Percentiles rank a stretch among this genome's conserved stretches.
phyloP scores from a whole-genome alignment of 2,113 vertebrate species.

The Eclectus roratus region DNA sequence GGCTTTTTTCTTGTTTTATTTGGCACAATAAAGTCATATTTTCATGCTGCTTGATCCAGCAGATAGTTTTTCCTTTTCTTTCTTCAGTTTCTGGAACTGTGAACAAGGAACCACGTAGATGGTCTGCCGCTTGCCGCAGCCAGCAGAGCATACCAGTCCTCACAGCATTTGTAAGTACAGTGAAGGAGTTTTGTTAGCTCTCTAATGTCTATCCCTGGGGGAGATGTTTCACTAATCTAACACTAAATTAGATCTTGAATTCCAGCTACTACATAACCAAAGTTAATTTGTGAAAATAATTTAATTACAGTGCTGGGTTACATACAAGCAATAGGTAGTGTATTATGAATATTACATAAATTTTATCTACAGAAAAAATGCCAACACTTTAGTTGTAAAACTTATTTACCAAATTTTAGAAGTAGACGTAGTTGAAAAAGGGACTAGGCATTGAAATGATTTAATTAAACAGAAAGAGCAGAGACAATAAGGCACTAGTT shows the following conservation, averaged over 20 bases:
- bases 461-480: constrained; percentile 34
- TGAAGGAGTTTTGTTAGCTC: constrained; percentile 26
- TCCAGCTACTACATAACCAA: constrained; percentile 41
- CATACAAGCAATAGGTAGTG: constrained; percentile 31
- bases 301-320: constrained; percentile 46
- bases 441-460: not conserved
- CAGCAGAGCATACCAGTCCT: not conserved
- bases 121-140: not conserved
- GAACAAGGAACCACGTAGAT: not conserved
- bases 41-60: not conserved
- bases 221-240: constrained; percentile 52
- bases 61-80: not conserved
- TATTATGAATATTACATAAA: constrained; percentile 45
- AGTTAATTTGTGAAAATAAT: constrained; percentile 72
- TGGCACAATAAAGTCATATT: not conserved
- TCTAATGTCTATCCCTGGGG: not conserved
- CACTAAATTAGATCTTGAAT: constrained; percentile 64
- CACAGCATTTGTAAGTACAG: not conserved
- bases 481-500: not conserved
- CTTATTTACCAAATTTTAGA: constrained; percentile 24
- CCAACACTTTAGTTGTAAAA: constrained; percentile 3
- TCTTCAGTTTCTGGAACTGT: not conserved
- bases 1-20: not conserved
- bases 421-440: not conserved
- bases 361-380: constrained; percentile 3